Evolutionary conservation across 2,113 vertebrate genomes (phyloP), one percentile per base, ranked within the genome.

Genomic region (Garra rufa): DNA sequence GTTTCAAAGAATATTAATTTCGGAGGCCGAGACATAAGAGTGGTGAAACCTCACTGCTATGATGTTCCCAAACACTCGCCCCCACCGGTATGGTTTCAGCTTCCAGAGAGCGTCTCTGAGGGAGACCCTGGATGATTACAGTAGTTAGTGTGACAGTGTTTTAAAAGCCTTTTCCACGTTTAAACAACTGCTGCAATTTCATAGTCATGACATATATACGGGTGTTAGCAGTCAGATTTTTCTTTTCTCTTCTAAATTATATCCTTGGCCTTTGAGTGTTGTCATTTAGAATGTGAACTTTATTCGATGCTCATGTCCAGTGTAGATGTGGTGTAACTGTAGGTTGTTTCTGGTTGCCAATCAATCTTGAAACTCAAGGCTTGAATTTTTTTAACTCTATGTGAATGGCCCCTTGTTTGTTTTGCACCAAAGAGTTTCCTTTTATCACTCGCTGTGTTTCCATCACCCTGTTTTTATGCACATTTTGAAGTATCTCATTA

Each of bases 101-200:
- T n/a, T 21, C 28, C 5, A n/a, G 46, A 82, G 65, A 52, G 48
- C 21, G 38, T 19, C 34, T 61, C 57, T 65, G 81, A 75, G 63
- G 9, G 5, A 28, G 78, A 67, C 43, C 41, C 43, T 13, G 21
- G 50, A 70, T 75, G 81, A 75, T 46, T 74, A 61, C 8, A 17
- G 41, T 41, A 13, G n/a, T 43, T 43, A 61, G n/a, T 14, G 9
- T 76, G 74, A 52, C 44, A 34, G 13, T 43, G 69, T 30, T 73
- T 83, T 61, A 74, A 75, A 82, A 71, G 55, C 11, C 6, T 57
- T 43, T 61, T 78, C n/a, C 14, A 59, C 34, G 38, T 24, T 71
- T 41, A 26, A 26, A 73, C 8, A 0, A 52, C 1, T 59, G 48
- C 26, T 82, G 15, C 69, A 11, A 9, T 59, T 55, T 24, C 26